Conservation (phyloP, 2,113 vertebrate genomes). For the Larimichthys crocea region DNA sequence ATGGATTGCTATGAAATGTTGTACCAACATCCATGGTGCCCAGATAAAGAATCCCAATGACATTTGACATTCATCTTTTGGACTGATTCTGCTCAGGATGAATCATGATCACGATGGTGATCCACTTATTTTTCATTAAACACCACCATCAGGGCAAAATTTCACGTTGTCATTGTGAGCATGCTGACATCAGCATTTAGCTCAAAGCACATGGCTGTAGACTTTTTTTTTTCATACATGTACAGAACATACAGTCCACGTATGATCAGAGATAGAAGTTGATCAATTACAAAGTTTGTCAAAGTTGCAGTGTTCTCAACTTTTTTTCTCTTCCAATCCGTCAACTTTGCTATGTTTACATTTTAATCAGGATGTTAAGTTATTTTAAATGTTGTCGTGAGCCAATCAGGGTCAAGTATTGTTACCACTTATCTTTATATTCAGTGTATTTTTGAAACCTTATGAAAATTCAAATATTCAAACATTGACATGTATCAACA, state of each 20-base stretch:
- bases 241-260: not conserved
- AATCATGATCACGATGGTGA: not conserved
- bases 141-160: no score
- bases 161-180: not conserved
- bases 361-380: no score
- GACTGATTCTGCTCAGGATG: no score
- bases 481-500: not conserved
- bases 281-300: not conserved
- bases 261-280: not conserved
- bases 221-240: no score
- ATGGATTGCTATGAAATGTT: not conserved
- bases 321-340: not conserved
- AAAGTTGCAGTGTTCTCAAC: not conserved
- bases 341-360: not conserved
- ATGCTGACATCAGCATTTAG: not conserved
- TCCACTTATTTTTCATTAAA: not conserved
- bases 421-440: not conserved
- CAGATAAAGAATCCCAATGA: not conserved
- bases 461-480: not conserved
- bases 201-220: not conserved
- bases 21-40: not conserved
- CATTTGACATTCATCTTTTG: not conserved
- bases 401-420: not conserved
- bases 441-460: not conserved
- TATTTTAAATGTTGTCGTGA: not conserved